Evolutionary conservation across 2,113 vertebrate species (phyloP).

Genomic region (Arenaria interpres): DNA sequence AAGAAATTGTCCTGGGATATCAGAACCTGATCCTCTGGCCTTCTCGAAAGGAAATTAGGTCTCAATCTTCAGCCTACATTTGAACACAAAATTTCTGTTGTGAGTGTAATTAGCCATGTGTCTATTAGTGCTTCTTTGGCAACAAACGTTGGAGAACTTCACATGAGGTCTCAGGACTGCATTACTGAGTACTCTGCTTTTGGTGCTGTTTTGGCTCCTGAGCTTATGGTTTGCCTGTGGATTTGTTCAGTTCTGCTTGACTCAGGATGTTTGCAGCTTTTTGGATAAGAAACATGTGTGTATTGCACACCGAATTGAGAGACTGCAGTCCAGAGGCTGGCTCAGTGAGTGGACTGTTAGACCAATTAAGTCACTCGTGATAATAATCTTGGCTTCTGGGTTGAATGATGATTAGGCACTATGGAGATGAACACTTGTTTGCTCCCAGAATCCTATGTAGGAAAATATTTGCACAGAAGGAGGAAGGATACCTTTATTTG

Average conservation of each 20-base stretch:
- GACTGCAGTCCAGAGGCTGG: background rate
- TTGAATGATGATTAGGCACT: background rate
- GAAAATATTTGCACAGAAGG: slow-evolving; percentile 52
- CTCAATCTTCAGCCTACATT: background rate
- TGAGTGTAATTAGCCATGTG: background rate
- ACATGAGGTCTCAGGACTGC: background rate
- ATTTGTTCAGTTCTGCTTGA: background rate
- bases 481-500: slow-evolving; percentile 51
- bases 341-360: background rate
- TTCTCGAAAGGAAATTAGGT: background rate
- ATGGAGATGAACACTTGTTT: background rate
- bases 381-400: background rate
- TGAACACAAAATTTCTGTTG: background rate
- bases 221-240: background rate
- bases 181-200: background rate
- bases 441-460: background rate
- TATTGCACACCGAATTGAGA: background rate
- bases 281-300: background rate
- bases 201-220: background rate
- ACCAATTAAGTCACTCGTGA: background rate
- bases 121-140: background rate
- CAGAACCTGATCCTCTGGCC: background rate
- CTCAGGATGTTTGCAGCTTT: background rate
- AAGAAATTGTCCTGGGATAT: background rate
- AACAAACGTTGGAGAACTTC: background rate